Evolutionary conservation across 2,797 vertebrate genomes (phyloP), one percentile per base, ranked within the genome.

Genomic region (Phalloptychus januarius): DNA sequence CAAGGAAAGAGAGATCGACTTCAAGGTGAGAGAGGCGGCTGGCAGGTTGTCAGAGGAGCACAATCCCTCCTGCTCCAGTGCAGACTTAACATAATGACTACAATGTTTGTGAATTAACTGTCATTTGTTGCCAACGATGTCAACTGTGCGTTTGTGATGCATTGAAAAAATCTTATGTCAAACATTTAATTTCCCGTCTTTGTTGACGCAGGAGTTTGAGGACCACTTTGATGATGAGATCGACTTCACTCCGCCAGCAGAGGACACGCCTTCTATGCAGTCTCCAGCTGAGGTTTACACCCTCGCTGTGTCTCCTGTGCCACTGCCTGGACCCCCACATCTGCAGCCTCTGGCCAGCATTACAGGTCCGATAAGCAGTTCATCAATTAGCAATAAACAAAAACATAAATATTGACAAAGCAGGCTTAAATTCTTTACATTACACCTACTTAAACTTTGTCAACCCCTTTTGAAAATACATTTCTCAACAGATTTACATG

Each of bases 161-260:
- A 8, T 44, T 44, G 12, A 28, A n/a, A n/a, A 44, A 70, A 28
- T 7, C 38, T 7, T n/a, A n/a, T 7, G 67, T 48, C 58, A 48
- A 31, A 18, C 44, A 31, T 78, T 58, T 15, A 25, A 2, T 5
- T 25, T 11, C 1, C 63, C 4, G 1, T 46, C 72, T 70, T 74
- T 78, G 23, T 73, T 63, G 5, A 54, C 7, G 0, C 84, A 99
- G 98, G 98, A 99, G 87, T 99, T 99, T 93, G 98, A 99, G 92
- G 98, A 99, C 94, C 97, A 99, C 91, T 98, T 99, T 93, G 98
- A 99, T 23, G 97, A 99, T 94, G 98, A 99, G 88, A 96, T 98
- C 77, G 98, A 99, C 92, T 99, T 99, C 92, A 99, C 97, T 25
- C 98, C 98, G 23, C 98, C 98, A 38, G 98, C 97, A 77, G 98